Evolutionary conservation across 2,797 vertebrate genomes (phyloP).

Genomic region (Allobates femoralis): DNA sequence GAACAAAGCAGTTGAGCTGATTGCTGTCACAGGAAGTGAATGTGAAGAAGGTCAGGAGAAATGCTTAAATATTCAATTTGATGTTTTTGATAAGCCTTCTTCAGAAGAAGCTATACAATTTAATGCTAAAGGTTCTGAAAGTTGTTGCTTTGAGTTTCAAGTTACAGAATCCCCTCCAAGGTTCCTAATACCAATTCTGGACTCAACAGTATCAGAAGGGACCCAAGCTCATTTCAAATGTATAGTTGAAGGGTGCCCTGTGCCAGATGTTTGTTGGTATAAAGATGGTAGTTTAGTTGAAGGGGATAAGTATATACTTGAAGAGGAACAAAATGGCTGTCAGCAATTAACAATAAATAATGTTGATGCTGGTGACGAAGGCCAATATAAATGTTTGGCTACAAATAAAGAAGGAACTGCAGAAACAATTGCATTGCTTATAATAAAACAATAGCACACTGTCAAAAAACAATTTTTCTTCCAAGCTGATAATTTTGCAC

Average conservation of each 20-base stretch:
- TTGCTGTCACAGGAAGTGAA: constrained; percentile 81
- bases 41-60: constrained; percentile 80
- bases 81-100: constrained; percentile 84
- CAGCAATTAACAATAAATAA: constrained; percentile 90
- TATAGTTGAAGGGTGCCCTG: constrained; percentile 86
- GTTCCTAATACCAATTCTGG: constrained; percentile 85
- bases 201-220: constrained; percentile 82
- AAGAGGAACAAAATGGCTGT: constrained; percentile 85
- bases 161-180: constrained; percentile 87
- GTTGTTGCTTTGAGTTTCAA: constrained; percentile 91
- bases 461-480: constrained; percentile 43
- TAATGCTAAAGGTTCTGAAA: constrained; percentile 84
- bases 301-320: constrained; percentile 83
- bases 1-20: constrained; percentile 79
- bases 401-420: constrained; percentile 83
- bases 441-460: constrained; percentile 75
- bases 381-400: constrained; percentile 91
- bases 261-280: constrained; percentile 85
- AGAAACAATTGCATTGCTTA: constrained; percentile 84
- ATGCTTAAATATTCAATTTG: constrained; percentile 82
- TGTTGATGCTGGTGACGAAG: constrained; percentile 81
- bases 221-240: constrained; percentile 90
- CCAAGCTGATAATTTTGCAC: constrained; percentile 38
- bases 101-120: constrained; percentile 85
- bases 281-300: constrained; percentile 83